phyloP scores from a whole-genome alignment of 2,888 invertebrate genomes.

The Nineta flava region DNA sequence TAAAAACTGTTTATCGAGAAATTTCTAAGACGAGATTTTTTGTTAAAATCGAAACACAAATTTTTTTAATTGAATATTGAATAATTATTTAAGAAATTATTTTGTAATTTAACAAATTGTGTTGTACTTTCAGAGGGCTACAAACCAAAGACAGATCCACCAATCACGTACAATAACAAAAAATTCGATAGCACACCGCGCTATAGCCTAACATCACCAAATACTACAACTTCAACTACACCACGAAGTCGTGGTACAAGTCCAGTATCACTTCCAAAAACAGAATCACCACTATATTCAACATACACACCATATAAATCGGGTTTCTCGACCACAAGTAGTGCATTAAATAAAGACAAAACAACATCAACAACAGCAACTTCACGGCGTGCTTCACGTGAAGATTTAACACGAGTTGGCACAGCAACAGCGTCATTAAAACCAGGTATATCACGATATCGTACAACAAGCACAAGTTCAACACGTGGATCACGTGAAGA shows the following conservation, averaged over 20 bases:
- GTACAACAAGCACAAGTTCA: neutral
- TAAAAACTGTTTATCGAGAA: no score
- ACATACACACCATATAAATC: slow-evolving; percentile 1
- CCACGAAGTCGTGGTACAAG: slow-evolving; percentile 4
- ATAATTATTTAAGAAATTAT: neutral
- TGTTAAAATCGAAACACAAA: no score
- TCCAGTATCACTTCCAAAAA: slow-evolving; percentile 3
- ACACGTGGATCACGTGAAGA: slow-evolving; percentile 4
- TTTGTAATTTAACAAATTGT: no score
- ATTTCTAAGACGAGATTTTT: no score
- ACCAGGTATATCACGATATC: neutral
- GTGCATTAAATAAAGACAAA: neutral
- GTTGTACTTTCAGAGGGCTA: neutral
- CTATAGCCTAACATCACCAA: neutral
- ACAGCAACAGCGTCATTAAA: neutral
- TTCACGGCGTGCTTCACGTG: slow-evolving; percentile 4
- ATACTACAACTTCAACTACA: neutral
- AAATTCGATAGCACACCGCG: neutral
- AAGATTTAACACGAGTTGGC: slow-evolving; percentile 4
- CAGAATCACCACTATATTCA: neutral
- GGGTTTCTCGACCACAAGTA: neutral
- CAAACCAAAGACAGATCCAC: neutral
- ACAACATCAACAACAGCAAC: neutral
- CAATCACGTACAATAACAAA: neutral
- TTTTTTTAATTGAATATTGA: neutral